These are phyloP conservation scores for Brachyopa scutellaris DNA, from an alignment of 2,888 invertebrate species.

Conservation along the genomic window DNA sequence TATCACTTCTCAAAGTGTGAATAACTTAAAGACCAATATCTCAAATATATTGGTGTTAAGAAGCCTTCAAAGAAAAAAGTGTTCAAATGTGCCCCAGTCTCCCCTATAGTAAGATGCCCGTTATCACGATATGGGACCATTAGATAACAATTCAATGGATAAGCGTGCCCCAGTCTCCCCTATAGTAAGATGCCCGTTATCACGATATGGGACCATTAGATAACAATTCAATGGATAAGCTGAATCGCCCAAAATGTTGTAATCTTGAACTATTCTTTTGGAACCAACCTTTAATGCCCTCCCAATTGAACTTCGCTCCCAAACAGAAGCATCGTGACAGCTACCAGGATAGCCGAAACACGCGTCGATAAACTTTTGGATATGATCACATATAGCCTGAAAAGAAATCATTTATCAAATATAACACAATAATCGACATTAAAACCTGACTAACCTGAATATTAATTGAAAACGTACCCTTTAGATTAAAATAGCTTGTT, in stretches of 20 bases:
- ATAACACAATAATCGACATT: background rate
- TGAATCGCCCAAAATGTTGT: background rate
- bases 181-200: background rate
- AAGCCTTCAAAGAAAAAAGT: too few relatives aligned
- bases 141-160: background rate
- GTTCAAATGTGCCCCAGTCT: too few relatives aligned
- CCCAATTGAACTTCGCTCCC: conserved; percentile 3
- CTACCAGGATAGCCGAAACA: background rate
- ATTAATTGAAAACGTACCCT: background rate
- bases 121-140: background rate
- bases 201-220: background rate
- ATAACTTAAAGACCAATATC: too few relatives aligned
- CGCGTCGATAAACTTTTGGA: background rate
- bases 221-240: background rate
- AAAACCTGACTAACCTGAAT: too few relatives aligned
- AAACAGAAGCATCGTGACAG: background rate
- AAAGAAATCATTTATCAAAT: background rate
- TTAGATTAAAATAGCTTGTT: background rate
- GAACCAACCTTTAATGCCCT: background rate
- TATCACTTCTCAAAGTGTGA: too few relatives aligned
- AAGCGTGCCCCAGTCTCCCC: too few relatives aligned
- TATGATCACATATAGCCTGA: background rate
- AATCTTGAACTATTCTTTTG: background rate
- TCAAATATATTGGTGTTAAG: too few relatives aligned
- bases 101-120: background rate